Conservation (phyloP, 2,888 invertebrate genomes). For the Ophion obscuratus region DNA sequence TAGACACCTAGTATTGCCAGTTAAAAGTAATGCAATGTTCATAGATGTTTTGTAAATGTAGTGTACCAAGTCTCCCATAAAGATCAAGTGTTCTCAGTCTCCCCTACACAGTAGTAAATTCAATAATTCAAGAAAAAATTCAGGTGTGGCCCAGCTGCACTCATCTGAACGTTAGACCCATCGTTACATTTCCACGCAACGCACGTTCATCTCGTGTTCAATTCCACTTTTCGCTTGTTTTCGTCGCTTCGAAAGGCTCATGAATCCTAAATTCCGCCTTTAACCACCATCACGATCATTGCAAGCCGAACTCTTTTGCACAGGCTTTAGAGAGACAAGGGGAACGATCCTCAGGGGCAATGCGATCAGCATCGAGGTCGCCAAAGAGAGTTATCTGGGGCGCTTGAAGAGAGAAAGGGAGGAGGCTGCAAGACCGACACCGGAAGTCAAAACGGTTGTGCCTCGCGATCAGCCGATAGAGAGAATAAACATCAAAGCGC, state of each 20-base stretch:
- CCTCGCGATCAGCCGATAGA: slow-evolving; percentile 38
- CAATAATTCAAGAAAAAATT: too few species aligned
- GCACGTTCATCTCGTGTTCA: too few species aligned
- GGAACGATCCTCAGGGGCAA: slow-evolving; percentile 61
- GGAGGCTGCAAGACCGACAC: slow-evolving; percentile 47
- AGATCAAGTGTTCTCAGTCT: too few species aligned
- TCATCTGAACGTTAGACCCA: too few species aligned
- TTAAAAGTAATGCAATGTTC: too few species aligned
- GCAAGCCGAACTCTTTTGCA: not conserved
- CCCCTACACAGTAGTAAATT: too few species aligned
- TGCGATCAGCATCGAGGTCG: slow-evolving; percentile 67
- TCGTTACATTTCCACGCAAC: too few species aligned
- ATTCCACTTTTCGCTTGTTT: not conserved
- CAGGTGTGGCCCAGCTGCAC: too few species aligned
- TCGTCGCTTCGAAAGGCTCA: not conserved
- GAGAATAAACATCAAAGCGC: slow-evolving; percentile 53
- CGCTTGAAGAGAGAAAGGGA: slow-evolving; percentile 71
- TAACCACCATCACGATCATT: not conserved
- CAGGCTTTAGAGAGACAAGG: slow-evolving; percentile 69
- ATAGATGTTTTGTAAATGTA: too few species aligned
- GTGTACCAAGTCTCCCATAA: too few species aligned
- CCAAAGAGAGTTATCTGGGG: slow-evolving; percentile 72
- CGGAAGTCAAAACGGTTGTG: not conserved
- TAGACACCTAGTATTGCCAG: too few species aligned
- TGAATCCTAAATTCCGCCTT: not conserved